Conservation (phyloP, 2,113 vertebrate species). For the Boulengeromyrus knoepffleri region DNA sequence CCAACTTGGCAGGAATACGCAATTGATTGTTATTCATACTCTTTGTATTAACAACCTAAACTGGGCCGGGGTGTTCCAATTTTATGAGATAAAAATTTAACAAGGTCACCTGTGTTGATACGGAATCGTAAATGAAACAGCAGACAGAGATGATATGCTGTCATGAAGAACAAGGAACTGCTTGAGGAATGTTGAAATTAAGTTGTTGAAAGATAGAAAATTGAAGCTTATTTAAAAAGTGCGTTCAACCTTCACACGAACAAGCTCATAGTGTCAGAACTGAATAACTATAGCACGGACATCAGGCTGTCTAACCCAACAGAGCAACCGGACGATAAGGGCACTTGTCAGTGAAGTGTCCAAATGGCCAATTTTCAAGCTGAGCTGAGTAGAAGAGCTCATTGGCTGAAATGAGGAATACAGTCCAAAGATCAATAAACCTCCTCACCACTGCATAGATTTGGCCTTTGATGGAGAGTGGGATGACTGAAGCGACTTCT, state of each 20-base stretch:
- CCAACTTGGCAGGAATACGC: neutral
- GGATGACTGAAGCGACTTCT: neutral
- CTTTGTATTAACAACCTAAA: neutral
- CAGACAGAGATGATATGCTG: neutral
- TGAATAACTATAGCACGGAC: neutral
- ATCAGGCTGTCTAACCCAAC: neutral
- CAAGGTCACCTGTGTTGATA: constrained; percentile 5
- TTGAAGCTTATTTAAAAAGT: neutral
- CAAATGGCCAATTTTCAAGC: neutral
- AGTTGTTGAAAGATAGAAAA: neutral
- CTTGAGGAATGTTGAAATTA: neutral
- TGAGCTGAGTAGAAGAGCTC: neutral
- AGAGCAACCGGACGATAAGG: neutral
- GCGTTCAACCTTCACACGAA: neutral
- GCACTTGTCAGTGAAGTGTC: neutral
- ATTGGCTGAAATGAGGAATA: neutral
- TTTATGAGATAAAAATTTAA: neutral
- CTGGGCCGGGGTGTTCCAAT: neutral
- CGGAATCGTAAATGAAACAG: neutral
- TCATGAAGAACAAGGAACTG: neutral
- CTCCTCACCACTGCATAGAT: neutral
- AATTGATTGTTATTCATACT: neutral
- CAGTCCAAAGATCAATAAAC: neutral
- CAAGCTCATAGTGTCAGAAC: neutral
- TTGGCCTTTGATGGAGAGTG: neutral